A percentile compares a stretch with the other conserved stretches of the same genome.
These are phyloP conservation scores for Mus spicilegus DNA, from an alignment of 2,113 vertebrate genomes.

Conservation along the genomic window DNA sequence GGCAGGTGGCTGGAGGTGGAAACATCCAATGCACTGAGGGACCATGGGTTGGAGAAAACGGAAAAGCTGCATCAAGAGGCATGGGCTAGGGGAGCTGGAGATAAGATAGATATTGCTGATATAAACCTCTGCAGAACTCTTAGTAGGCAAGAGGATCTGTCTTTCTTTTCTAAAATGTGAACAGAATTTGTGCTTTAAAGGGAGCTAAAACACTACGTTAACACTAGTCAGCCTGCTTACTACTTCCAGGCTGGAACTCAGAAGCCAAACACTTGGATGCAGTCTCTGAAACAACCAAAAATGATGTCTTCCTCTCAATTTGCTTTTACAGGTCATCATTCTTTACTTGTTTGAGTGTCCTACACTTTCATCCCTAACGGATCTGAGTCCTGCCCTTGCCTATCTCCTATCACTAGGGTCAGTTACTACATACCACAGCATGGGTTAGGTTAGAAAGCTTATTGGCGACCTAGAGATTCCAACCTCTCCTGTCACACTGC, in stretches of 20 bases:
- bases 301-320: not conserved
- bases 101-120: not conserved
- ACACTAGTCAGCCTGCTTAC: conserved; percentile 9
- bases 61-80: not conserved
- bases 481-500: not conserved
- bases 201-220: not conserved
- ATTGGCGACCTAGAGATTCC: not conserved
- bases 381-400: not conserved
- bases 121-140: conserved; percentile 14
- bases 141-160: not conserved
- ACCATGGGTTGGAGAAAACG: not conserved
- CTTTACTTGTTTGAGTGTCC: not conserved
- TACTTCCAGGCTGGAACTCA: conserved; percentile 8
- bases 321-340: not conserved
- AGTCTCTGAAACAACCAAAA: conserved; percentile 15
- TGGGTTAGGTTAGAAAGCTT: not conserved
- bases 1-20: accelerated
- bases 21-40: not conserved
- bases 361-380: not conserved
- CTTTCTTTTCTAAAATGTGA: conserved; percentile 49
- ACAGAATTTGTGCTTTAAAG: conserved; percentile 52
- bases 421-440: not conserved
- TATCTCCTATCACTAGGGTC: no score
- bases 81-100: not conserved
- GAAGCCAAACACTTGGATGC: not conserved